Evolutionary conservation across 2,797 vertebrate genomes (phyloP).

Genomic region (Enteromius unitaeniatus): DNA sequence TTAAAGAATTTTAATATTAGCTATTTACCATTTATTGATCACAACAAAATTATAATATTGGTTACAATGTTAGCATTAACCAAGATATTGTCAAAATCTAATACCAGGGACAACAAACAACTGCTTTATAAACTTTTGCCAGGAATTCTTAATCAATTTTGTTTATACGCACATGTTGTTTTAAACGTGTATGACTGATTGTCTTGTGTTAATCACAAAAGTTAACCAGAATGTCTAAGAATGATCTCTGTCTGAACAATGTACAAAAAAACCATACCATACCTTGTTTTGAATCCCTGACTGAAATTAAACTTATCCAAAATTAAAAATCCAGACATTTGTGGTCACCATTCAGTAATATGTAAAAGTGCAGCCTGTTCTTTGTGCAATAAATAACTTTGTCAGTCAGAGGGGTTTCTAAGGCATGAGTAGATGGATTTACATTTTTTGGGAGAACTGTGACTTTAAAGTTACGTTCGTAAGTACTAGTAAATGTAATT

Average conservation of each 20-base stretch:
- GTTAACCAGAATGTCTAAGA: neutral
- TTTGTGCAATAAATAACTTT: neutral
- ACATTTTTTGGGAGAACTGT: neutral
- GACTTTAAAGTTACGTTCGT: neutral
- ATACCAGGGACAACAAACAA: neutral
- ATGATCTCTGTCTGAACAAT: neutral
- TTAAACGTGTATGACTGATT: neutral
- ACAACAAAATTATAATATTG: neutral
- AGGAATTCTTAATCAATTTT: neutral
- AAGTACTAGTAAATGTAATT: slow-evolving; percentile 3
- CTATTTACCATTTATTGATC: neutral
- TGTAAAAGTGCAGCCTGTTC: neutral
- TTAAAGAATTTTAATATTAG: neutral
- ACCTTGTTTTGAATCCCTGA: neutral
- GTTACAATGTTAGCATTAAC: neutral
- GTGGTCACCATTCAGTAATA: neutral
- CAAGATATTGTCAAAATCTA: neutral
- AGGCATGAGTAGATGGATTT: neutral
- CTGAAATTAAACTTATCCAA: neutral
- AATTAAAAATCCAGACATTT: neutral
- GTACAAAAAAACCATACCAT: neutral
- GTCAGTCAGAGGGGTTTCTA: neutral
- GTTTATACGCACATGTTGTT: neutral
- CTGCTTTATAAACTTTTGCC: neutral
- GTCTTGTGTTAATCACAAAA: neutral